These are phyloP conservation scores for Solea solea DNA, from an alignment of 2,113 vertebrate genomes.

Conservation along the genomic window DNA sequence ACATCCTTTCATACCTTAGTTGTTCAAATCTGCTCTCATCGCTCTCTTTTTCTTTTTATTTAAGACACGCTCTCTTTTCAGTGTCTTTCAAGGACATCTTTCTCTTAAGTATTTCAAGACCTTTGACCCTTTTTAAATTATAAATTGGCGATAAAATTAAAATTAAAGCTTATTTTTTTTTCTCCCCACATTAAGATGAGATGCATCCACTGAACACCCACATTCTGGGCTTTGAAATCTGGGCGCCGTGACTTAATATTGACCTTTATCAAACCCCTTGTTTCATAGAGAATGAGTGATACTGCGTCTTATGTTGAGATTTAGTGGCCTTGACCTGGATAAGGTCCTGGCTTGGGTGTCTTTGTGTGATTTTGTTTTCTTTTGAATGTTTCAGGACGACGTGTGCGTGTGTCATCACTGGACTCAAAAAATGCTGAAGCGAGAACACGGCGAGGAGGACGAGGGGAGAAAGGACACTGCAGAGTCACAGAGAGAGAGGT, in stretches of 20 bases:
- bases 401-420: background rate
- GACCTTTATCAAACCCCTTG: too few relatives aligned
- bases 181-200: too few relatives aligned
- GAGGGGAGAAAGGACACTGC: conserved; percentile 22
- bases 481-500: conserved; percentile 40
- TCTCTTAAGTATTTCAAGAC: background rate
- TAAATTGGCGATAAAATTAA: too few relatives aligned
- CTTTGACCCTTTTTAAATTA: too few relatives aligned
- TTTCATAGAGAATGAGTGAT: too few relatives aligned
- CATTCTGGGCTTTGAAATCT: too few relatives aligned
- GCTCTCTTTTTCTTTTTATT: background rate
- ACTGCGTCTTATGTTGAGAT: too few relatives aligned
- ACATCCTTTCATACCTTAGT: conserved; percentile 29
- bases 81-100: background rate
- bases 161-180: too few relatives aligned
- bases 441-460: background rate
- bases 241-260: too few relatives aligned
- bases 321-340: too few relatives aligned
- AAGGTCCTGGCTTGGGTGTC: too few relatives aligned
- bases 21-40: conserved; percentile 32
- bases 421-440: conserved; percentile 45
- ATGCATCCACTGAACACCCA: too few relatives aligned
- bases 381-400: conserved; percentile 34
- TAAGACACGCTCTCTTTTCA: background rate
- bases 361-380: conserved; percentile 30